Conservation (phyloP, 2,797 vertebrate species). For the Pantherophis vulpinus region DNA sequence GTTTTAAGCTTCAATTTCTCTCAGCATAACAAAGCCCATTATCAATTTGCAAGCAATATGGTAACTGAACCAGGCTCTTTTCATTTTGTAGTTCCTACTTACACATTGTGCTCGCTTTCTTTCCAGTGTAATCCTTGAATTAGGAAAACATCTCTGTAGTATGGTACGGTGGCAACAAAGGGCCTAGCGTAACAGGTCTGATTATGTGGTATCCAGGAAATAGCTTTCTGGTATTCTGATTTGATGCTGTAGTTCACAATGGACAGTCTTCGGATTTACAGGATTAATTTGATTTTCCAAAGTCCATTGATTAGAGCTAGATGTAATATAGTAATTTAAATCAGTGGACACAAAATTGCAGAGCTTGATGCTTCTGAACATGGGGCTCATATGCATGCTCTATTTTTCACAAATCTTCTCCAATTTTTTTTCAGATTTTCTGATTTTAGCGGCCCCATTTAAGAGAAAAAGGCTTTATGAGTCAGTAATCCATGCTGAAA, state of each 20-base stretch:
- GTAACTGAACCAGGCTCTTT: not conserved
- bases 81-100: not conserved
- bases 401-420: not conserved
- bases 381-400: not conserved
- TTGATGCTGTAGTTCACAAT: not conserved
- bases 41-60: not conserved
- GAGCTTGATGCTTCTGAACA: not conserved
- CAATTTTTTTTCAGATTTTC: not conserved
- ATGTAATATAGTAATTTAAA: not conserved
- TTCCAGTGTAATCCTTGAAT: not conserved
- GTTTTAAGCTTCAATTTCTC: not conserved
- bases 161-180: not conserved
- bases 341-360: not conserved
- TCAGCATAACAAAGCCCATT: not conserved
- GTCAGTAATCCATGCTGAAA: not conserved
- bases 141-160: not conserved
- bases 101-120: not conserved
- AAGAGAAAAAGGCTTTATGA: not conserved
- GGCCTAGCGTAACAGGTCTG: not conserved
- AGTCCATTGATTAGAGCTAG: not conserved
- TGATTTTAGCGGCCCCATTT: not conserved
- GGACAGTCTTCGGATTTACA: not conserved
- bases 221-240: not conserved
- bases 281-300: not conserved
- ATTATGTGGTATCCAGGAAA: not conserved